Percentiles rank a stretch among this genome's conserved stretches.
phyloP scores from a whole-genome alignment of 1,140 invertebrate species.

The Drosophila sproati region DNA sequence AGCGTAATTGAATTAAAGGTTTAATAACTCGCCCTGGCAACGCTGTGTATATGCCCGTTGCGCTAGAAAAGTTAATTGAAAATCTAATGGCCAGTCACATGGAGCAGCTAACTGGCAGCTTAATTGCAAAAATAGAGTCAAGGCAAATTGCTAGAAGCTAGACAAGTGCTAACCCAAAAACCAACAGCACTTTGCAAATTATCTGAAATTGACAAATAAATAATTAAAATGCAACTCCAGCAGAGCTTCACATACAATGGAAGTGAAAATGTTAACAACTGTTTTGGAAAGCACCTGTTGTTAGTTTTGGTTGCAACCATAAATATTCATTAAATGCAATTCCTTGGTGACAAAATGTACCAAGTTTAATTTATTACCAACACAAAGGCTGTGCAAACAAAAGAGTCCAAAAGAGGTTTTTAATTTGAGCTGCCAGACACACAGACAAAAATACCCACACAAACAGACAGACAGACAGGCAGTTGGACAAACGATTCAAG shows the following conservation, averaged over 20 bases:
- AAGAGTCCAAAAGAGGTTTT: conserved; percentile 59
- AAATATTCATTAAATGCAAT: conserved; percentile 77
- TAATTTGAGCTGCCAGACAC: conserved; percentile 51
- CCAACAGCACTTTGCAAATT: neutral
- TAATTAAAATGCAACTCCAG: conserved; percentile 17
- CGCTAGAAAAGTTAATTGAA: conserved; percentile 70
- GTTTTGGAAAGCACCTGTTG: conserved; percentile 2
- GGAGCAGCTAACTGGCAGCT: conserved; percentile 25
- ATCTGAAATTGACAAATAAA: conserved; percentile 7
- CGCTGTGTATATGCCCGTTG: conserved; percentile 26
- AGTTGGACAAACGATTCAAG: conserved; percentile 32
- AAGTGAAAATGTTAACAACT: conserved; percentile 6
- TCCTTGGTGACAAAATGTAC: conserved; percentile 76
- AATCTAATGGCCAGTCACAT: conserved; percentile 49
- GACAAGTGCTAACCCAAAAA: neutral
- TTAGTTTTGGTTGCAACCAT: conserved; percentile 40
- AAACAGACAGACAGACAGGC: conserved; percentile 14
- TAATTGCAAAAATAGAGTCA: conserved; percentile 41
- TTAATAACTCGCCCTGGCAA: conserved; percentile 65
- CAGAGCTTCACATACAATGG: neutral
- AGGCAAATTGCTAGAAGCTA: conserved; percentile 22
- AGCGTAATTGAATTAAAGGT: conserved; percentile 76
- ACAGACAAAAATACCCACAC: conserved; percentile 27
- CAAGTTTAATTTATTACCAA: conserved; percentile 76
- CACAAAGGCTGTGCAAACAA: conserved; percentile 63